Conservation (phyloP, 2,113 vertebrate species). For the Caretta caretta region DNA sequence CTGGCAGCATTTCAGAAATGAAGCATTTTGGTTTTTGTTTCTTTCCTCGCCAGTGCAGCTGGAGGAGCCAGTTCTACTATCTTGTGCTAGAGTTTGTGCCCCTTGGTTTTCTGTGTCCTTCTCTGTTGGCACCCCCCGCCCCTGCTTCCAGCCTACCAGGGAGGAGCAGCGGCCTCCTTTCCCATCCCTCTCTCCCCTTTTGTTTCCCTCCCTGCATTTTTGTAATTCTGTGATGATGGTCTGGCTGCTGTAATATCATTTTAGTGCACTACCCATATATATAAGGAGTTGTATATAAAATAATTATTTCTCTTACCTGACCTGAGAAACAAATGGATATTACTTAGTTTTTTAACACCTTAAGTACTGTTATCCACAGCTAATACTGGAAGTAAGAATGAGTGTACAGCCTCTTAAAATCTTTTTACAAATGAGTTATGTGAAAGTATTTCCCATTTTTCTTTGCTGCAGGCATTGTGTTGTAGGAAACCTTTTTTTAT, state of each 20-base stretch:
- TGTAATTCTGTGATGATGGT: not conserved
- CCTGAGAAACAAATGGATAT: not conserved
- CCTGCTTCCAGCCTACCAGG: no score
- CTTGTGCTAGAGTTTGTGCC: no score
- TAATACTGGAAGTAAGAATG: not conserved
- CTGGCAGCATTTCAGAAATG: not conserved
- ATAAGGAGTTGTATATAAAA: not conserved
- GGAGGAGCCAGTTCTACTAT: no score
- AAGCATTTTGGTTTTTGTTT: not conserved
- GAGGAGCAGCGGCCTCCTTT: no score
- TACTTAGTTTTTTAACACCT: not conserved
- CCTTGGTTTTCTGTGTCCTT: no score
- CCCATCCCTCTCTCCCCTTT: no score
- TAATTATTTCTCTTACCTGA: not conserved
- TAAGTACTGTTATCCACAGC: not conserved
- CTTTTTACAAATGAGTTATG: rapidly evolving
- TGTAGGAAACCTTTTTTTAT: not conserved
- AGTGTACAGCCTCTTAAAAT: not conserved
- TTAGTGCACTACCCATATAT: not conserved
- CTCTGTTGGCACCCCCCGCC: no score
- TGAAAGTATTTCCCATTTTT: not conserved
- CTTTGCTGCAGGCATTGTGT: not conserved
- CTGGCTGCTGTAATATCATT: not conserved
- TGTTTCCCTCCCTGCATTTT: no score
- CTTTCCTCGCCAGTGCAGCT: no score